Conservation (phyloP, 1,140 invertebrate species). For the Carposina sasakii region DNA sequence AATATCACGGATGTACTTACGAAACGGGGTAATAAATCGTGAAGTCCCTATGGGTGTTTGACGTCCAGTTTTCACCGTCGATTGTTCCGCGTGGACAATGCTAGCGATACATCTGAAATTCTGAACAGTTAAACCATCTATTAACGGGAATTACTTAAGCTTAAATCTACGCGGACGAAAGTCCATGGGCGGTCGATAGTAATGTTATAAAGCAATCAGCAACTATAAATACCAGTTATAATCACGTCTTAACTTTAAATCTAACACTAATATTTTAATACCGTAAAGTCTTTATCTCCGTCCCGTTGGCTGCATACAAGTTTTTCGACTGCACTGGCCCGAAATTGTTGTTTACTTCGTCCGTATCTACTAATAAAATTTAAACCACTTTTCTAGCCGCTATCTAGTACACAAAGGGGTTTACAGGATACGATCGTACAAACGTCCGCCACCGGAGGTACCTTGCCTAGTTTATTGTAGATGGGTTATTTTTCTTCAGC, state of each 20-base stretch:
- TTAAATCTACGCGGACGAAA: slow-evolving; percentile 1
- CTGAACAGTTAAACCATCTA: slow-evolving; percentile 6
- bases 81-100: not conserved
- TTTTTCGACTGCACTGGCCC: not conserved
- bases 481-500: not conserved
- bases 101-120: not conserved
- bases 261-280: not conserved
- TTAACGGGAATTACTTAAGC: too few relatives aligned
- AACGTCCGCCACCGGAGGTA: not conserved
- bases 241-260: slow-evolving; percentile 13
- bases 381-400: not conserved
- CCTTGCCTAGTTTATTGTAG: not conserved
- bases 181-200: slow-evolving; percentile 13
- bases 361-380: not conserved
- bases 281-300: not conserved
- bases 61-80: not conserved
- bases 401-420: not conserved
- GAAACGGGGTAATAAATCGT: slow-evolving; percentile 18
- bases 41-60: slow-evolving; percentile 8
- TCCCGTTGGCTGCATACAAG: not conserved
- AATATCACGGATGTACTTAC: too few relatives aligned
- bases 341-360: not conserved
- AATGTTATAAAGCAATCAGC: slow-evolving; percentile 28
- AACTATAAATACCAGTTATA: slow-evolving; percentile 26
- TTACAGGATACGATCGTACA: not conserved